A percentile compares a stretch with the other conserved stretches of the same genome.
Evolutionary conservation across 2,113 vertebrate genomes (phyloP).

Genomic region (Odocoileus virginianus): DNA sequence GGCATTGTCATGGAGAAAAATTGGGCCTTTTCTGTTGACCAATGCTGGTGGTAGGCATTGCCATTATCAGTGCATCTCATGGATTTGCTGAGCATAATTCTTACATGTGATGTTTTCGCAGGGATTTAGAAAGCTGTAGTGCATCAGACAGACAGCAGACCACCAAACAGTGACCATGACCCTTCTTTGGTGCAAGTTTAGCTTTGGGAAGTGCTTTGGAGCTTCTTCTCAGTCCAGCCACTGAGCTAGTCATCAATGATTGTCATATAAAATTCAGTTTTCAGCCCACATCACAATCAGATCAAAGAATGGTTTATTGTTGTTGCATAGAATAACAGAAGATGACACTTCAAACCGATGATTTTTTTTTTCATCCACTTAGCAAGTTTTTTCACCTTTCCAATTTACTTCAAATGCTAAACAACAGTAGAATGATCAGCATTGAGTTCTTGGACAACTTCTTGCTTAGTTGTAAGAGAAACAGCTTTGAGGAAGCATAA

Average conservation of each 20-base stretch:
- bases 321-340: neutral
- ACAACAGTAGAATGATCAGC: neutral
- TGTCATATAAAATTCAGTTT: neutral
- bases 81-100: neutral
- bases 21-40: neutral
- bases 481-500: neutral
- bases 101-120: neutral
- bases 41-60: neutral
- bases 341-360: neutral
- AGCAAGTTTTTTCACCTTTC: neutral
- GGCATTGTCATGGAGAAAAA: neutral
- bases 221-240: neutral
- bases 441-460: neutral
- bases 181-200: neutral
- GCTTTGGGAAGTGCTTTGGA: neutral
- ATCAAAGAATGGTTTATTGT: neutral
- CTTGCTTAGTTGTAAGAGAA: neutral
- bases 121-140: neutral
- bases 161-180: neutral
- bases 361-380: neutral
- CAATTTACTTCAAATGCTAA: neutral
- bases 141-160: neutral
- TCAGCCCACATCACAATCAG: neutral
- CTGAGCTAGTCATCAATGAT: neutral
- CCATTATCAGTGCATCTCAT: neutral